Base-by-base conservation (phyloP, 2,888 invertebrate species). In the Merodon equestris region DNA sequence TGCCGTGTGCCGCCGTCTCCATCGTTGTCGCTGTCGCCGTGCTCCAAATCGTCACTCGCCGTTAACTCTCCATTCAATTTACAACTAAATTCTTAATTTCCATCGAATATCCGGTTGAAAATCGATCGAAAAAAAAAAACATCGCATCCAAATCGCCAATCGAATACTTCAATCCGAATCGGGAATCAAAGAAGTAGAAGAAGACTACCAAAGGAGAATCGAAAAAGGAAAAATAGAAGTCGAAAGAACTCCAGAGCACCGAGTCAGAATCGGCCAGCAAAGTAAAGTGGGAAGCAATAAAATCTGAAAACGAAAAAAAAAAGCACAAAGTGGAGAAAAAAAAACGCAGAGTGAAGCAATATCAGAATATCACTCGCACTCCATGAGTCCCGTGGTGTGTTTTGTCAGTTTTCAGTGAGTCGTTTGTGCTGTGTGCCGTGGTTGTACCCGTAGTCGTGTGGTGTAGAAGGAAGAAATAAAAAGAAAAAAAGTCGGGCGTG, bases 401-500 rank as follows among this genome's bases (percentile, higher is more conserved):
- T 68, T 64, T 54, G 63, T 57, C 54, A 36, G 40, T 40, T 40
- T 40, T n/a, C 27, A 27, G 75, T 76, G 53, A 57, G 64, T 64
- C 27, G 27, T 27, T 7, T 27, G 27, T 27, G 27, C 27, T 4
- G 27, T 38, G 67, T 73, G 73, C 61, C 68, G 74, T 56, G 67
- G 2, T 27, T 2, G 47, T 44, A 54, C 63, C n/a, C n/a, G n/a
- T n/a, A n/a, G n/a, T n/a, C n/a, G n/a, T n/a, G n/a, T n/a, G n/a
- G n/a, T n/a, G n/a, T n/a, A n/a, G n/a, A n/a, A n/a, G 77, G 61
- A 71, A 60, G 60, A 45, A 73, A 81, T 71, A 81, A 75, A 81
- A 71, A 60, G 60, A 45, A 67, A 81, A 81, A 81, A 75, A 81
- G 75, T 81, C 81, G 81, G 81, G 81, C 81, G 81, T 81, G 81